Base-by-base conservation (phyloP, 2,797 vertebrate genomes). In the Pogoniulus pusillus region DNA sequence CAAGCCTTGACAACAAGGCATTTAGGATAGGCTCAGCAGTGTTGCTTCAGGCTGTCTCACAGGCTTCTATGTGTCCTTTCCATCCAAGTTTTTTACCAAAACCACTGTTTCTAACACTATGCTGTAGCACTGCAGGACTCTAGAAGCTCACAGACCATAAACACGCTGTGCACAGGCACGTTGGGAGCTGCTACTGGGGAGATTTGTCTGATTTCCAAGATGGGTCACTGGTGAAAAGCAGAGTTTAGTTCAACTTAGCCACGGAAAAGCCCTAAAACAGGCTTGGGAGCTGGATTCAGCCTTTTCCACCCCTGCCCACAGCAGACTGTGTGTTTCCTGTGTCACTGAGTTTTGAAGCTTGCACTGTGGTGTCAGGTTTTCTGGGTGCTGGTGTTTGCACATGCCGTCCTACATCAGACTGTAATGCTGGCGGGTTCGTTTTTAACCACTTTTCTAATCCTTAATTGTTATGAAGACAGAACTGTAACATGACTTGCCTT, bases 381-480 rank as follows among this genome's bases (percentile, higher is more conserved):
- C 83, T 82, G 83, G 54, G 29, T 84, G 60, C 64, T 76, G 49
- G 14, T 75, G 54, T 76, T 87, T 82, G 74, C 82, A 92, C 72
- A 4, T 64, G 65, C 37, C 5, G 3, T 88, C 74, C 43, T 68
- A 9, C 6, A 3, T 87, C 12, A 4, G 82, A 85, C n/a, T 77
- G 62, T 77, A 80, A 72, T 75, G 72, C 51, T 62, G 58, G 29
- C 74, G 35, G 37, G 57, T 59, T 76, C 83, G 18, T 89, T 95
- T 95, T 95, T 91, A 96, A 91, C 93, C 72, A 93, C 86, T 95
- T 95, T 93, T 95, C 75, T 93, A 94, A 82, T 74, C 85, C 41
- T 58, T 84, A 55, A 82, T 77, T 90, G 72, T 68, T 93, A 71
- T 27, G 20, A 83, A 64, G 54, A 68, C 43, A 72, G 29, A 75